Percentiles rank a stretch among this genome's conserved stretches.
Evolutionary conservation across 2,113 vertebrate species (phyloP).

Genomic region (Parotia lawesii): DNA sequence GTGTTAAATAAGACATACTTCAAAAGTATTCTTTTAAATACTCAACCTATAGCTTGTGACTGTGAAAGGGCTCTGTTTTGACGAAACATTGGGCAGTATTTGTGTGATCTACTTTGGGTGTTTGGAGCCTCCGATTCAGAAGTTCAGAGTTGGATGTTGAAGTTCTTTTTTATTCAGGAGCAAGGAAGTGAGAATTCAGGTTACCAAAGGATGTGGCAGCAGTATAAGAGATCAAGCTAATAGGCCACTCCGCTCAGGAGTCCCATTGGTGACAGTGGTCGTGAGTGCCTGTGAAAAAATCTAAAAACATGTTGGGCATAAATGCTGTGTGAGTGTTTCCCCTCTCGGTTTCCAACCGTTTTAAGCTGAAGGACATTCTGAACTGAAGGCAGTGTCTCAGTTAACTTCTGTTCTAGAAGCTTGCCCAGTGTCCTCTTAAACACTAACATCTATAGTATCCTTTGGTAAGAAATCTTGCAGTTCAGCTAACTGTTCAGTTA

Average conservation of each 20-base stretch:
- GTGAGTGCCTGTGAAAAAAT: not conserved
- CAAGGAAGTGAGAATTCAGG: not conserved
- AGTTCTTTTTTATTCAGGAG: not conserved
- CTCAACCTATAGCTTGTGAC: not conserved
- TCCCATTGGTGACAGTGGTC: not conserved
- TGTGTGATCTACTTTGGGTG: not conserved
- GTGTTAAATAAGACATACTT: not conserved
- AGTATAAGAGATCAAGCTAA: not conserved
- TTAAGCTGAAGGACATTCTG: not conserved
- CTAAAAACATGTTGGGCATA: not conserved
- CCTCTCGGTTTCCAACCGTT: not conserved
- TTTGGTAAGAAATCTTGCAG: not conserved
- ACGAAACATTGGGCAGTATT: not conserved
- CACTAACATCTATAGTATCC: not conserved
- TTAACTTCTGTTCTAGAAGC: not conserved
- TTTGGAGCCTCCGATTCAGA: not conserved
- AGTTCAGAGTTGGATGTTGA: not conserved
- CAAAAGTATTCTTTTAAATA: not conserved
- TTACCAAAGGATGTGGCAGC: not conserved
- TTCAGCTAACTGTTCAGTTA: not conserved
- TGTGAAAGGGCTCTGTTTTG: not conserved
- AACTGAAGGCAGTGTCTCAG: not conserved
- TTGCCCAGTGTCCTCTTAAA: not conserved
- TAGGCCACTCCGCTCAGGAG: accelerated
- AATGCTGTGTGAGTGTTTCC: not conserved